A percentile compares a stretch with the other conserved stretches of the same genome.
These are phyloP conservation scores for Acrocyrtus sp. DNA, from an alignment of 2,888 invertebrate species.

Conservation along the genomic window DNA sequence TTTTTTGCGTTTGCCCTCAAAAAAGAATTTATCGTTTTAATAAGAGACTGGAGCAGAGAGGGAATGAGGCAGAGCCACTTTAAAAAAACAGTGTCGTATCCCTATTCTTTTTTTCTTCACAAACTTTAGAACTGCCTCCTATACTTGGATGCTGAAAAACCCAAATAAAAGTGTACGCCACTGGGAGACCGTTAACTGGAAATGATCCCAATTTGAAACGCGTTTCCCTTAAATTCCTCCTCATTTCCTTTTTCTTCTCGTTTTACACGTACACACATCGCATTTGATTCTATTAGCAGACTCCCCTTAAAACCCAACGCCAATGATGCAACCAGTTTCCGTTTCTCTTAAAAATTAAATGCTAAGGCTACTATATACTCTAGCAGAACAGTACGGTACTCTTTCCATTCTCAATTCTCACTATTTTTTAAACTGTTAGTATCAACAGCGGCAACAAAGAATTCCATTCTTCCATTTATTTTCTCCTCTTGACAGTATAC, in stretches of 20 bases:
- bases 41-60: slow-evolving; percentile 57
- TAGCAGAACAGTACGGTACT: too few species aligned
- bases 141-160: too few species aligned
- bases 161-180: slow-evolving; percentile 13
- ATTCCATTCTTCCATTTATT: slow-evolving; percentile 19
- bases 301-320: too few species aligned
- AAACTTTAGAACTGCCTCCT: too few species aligned
- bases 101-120: too few species aligned
- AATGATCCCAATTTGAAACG: slow-evolving; percentile 54
- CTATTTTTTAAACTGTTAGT: background rate
- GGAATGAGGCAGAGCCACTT: too few species aligned
- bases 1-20: slow-evolving; percentile 21
- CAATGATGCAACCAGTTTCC: too few species aligned
- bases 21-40: slow-evolving; percentile 61
- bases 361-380: background rate
- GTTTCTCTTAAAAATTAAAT: background rate
- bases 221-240: slow-evolving; percentile 29
- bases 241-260: too few species aligned
- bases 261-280: background rate
- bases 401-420: background rate
- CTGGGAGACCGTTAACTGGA: slow-evolving; percentile 37
- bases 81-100: too few species aligned
- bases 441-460: background rate
- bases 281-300: background rate
- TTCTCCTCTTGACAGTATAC: slow-evolving; percentile 18